Evolutionary conservation across 2,888 invertebrate genomes (phyloP), one percentile per base, ranked within the genome.

Genomic region (Spisula solida): DNA sequence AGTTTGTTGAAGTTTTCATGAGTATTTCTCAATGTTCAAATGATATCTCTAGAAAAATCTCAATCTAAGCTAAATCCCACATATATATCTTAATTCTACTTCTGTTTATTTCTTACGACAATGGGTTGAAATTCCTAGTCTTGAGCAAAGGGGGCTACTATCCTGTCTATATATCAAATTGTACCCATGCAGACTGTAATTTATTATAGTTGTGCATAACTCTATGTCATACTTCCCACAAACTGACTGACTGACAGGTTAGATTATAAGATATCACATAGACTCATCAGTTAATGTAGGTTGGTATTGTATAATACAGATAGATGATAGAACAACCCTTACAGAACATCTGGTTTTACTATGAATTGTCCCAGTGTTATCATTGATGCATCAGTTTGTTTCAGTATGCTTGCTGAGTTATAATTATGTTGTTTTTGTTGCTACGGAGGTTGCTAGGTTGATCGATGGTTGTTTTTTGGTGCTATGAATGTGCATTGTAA

Each of bases 311-410:
- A 14, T 31, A 75, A 31, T 25, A 34, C 16, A 31, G 14, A 31
- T 34, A 31, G 29, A 75, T 75, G 31, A 25, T 34, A 16, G n/a
- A 18, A 20, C 31, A 75, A 16, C n/a, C 31, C 31, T 41, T 41
- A 31, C 31, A 6, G 29, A 75, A 75, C 75, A 75, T 75, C 75
- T 75, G 75, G 0, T 75, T 75, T 75, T 75, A 16, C 75, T 75
- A 34, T 75, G 34, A 34, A 31, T 25, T 75, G 34, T 75, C 75
- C 75, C 75, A 34, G 75, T 12, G 34, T 34, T 25, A 25, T 25
- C n/a, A 10, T 66, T 25, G 25, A 10, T n/a, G 10, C 60, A 66
- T 66, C n/a, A 66, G n/a, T 66, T 66, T 20, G 25, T 66, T 66
- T 66, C 25, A n/a, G 25, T 66, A 25, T 66, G n/a, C 41, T 41